Conservation (phyloP, 1,140 invertebrate species). For the Drosophila gunungcola region DNA sequence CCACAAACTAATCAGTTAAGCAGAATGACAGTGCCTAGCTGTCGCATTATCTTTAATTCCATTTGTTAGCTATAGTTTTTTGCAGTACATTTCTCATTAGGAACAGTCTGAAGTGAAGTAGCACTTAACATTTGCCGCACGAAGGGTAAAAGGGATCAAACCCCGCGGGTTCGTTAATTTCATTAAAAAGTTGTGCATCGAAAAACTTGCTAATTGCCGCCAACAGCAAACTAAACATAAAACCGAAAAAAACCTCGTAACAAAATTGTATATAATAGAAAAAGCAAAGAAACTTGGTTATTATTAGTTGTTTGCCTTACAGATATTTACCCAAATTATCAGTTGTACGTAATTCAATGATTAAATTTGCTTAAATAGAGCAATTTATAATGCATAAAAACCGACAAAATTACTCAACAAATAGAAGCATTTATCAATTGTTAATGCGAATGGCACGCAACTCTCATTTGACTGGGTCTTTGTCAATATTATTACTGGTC, state of each 20-base stretch:
- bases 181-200: conserved; percentile 67
- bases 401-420: conserved; percentile 65
- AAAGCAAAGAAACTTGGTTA: conserved; percentile 17
- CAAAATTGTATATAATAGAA: conserved; percentile 12
- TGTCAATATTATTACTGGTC: conserved; percentile 39
- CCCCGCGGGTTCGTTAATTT: conserved; percentile 52
- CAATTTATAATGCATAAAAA: conserved; percentile 33
- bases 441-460: conserved; percentile 60
- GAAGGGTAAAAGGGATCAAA: conserved; percentile 28
- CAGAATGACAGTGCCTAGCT: conserved; percentile 17
- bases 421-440: conserved; percentile 63
- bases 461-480: conserved; percentile 58
- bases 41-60: conserved; percentile 7
- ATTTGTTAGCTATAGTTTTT: background rate
- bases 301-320: conserved; percentile 4
- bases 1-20: conserved; percentile 40
- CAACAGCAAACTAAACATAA: conserved; percentile 6
- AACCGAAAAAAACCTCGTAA: conserved; percentile 16
- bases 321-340: conserved; percentile 25
- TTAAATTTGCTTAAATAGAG: background rate
- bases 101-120: conserved; percentile 40
- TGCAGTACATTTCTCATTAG: conserved; percentile 24
- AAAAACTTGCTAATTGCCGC: conserved; percentile 55
- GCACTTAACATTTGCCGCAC: conserved; percentile 39
- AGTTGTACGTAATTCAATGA: conserved; percentile 2